A percentile compares a stretch with the other conserved stretches of the same genome.
These are phyloP conservation scores for Dipodomys merriami DNA, from an alignment of 2,113 vertebrate species.

Conservation along the genomic window DNA sequence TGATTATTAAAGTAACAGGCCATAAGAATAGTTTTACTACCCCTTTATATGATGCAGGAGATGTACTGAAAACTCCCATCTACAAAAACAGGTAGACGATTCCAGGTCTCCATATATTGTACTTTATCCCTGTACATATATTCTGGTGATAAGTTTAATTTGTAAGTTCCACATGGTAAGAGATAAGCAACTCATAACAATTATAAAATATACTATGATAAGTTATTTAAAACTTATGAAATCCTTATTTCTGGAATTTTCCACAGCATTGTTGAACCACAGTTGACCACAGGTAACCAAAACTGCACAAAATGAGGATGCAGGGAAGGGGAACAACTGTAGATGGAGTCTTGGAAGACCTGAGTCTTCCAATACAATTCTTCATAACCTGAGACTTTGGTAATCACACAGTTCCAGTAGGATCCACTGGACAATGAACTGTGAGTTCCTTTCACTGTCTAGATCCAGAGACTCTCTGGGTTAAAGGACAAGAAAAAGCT, in stretches of 20 bases:
- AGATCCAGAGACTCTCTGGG: neutral
- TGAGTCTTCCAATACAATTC: neutral
- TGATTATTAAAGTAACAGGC: neutral
- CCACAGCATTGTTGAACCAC: neutral
- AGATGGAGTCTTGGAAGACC: neutral
- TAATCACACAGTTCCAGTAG: neutral
- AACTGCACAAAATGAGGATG: neutral
- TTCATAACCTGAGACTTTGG: neutral
- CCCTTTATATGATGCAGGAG: neutral
- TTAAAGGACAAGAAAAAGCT: constrained; percentile 8
- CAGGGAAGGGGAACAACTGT: rapidly evolving
- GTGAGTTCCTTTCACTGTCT: neutral
- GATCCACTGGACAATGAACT: neutral
- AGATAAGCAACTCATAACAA: neutral
- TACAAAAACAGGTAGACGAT: neutral
- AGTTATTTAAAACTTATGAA: neutral
- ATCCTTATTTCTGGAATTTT: neutral
- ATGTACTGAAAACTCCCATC: neutral
- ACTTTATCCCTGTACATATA: neutral
- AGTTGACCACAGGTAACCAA: neutral
- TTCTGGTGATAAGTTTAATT: neutral
- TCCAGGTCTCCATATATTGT: too few species aligned
- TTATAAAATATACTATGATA: neutral
- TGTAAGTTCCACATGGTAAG: neutral
- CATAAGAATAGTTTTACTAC: neutral